Percentiles rank a stretch among this genome's conserved stretches.
These are phyloP conservation scores for Aplocera efformata DNA, from an alignment of 2,888 invertebrate species.

Conservation along the genomic window DNA sequence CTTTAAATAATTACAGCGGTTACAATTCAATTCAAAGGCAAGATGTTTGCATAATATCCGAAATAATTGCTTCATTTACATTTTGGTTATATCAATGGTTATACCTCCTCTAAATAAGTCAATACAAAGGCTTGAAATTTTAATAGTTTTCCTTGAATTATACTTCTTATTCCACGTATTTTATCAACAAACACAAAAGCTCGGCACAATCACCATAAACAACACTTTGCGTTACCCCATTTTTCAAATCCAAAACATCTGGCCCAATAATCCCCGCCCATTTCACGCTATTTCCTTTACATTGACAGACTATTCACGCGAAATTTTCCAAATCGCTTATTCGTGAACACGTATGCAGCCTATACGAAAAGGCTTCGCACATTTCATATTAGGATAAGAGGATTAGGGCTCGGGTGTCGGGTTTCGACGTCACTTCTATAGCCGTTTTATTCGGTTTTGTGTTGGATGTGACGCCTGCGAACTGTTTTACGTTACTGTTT, in stretches of 20 bases:
- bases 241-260: slow-evolving; percentile 3
- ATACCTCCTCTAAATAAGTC: too few relatives aligned
- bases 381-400: slow-evolving; percentile 61
- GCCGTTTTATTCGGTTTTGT: slow-evolving; percentile 11
- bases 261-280: slow-evolving; percentile 7
- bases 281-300: slow-evolving; percentile 13
- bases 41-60: too few relatives aligned
- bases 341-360: slow-evolving; percentile 26
- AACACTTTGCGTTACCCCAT: not conserved
- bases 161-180: slow-evolving; percentile 17
- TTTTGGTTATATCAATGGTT: too few relatives aligned
- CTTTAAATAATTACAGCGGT: too few relatives aligned
- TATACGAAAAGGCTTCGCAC: slow-evolving; percentile 52
- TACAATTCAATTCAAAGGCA: too few relatives aligned
- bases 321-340: slow-evolving; percentile 21
- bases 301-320: slow-evolving; percentile 13
- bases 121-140: too few relatives aligned
- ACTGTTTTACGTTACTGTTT: not conserved
- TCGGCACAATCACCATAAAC: not conserved
- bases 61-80: too few relatives aligned
- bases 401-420: slow-evolving; percentile 55
- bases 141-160: too few relatives aligned
- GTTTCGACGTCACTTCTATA: slow-evolving; percentile 31
- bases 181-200: too few relatives aligned
- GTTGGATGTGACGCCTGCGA: slow-evolving; percentile 10